Conservation (phyloP, 2,888 invertebrate genomes). For the Drosophila melanosoma region DNA sequence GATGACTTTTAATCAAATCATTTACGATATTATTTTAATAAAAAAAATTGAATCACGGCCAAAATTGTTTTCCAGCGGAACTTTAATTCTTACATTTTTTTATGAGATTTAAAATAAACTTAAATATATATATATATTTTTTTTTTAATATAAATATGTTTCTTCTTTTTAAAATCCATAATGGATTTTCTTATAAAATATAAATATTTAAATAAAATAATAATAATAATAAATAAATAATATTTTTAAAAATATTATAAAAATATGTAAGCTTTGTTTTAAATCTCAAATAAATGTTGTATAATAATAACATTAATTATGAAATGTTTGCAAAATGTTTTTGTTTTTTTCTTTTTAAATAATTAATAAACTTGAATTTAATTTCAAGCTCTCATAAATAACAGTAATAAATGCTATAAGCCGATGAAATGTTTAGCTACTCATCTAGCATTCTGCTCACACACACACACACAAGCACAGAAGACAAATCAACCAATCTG, state of each 20-base stretch:
- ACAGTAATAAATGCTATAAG: slow-evolving; percentile 26
- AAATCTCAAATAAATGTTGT: not conserved
- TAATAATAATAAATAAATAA: not conserved
- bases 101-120: not conserved
- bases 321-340: not conserved
- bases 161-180: not conserved
- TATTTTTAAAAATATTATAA: not conserved
- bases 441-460: slow-evolving; percentile 41
- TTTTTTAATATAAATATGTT: not conserved
- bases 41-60: not conserved
- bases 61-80: not conserved
- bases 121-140: not conserved
- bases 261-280: not conserved
- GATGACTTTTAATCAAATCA: not conserved
- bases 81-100: not conserved
- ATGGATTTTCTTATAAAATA: not conserved
- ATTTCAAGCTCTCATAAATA: slow-evolving; percentile 33
- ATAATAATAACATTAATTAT: no score
- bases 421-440: not conserved
- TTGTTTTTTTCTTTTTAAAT: not conserved
- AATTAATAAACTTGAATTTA: slow-evolving; percentile 1
- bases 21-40: not conserved
- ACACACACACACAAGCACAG: slow-evolving; percentile 7
- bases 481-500: slow-evolving; percentile 46
- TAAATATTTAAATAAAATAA: not conserved